Evolutionary conservation across 2,113 vertebrate species (phyloP), one percentile per base, ranked within the genome.

Genomic region (Pterophyllum scalare): DNA sequence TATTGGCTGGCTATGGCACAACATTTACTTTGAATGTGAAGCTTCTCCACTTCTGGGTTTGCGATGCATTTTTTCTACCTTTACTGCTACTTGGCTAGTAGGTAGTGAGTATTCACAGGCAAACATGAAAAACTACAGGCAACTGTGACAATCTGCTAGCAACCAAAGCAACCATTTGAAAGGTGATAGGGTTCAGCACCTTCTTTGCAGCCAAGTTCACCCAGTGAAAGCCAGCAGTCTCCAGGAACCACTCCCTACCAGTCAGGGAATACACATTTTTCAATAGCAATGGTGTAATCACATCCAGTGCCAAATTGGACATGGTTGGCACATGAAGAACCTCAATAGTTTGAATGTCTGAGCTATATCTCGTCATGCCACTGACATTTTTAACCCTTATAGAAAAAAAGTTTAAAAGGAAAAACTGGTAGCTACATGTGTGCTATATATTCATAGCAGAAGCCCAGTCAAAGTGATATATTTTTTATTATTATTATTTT

Each of bases 91-190:
- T 1, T 4, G 5, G n/a, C 40, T 24, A 10, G 4, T 40, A 65
- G 35, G 24, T 43, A 24, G 38, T 10, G 35, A n/a, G 14, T 43
- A 65, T 65, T 65, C 17, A 24, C 7, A 38, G 38, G 43, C 43
- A 14, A 1, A 65, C 15, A 43, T 17, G 0, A n/a, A 0, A 65
- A 43, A 26, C 43, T 17, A 6, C 3, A 67, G 17, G 8, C 64
- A 67, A 11, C n/a, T n/a, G n/a, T n/a, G n/a, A n/a, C n/a, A n/a
- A n/a, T n/a, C n/a, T n/a, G n/a, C n/a, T n/a, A n/a, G n/a, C n/a
- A n/a, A n/a, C n/a, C n/a, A n/a, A n/a, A n/a, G n/a, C n/a, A n/a
- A n/a, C n/a, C 33, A 35, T 31, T 31, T 31, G 28, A 5, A 31
- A 31, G 28, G 28, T 35, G n/a, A n/a, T 35, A 7, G 4, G 26